Evolutionary conservation across 2,888 invertebrate genomes (phyloP).

Genomic region (Theodoxus fluviatilis): DNA sequence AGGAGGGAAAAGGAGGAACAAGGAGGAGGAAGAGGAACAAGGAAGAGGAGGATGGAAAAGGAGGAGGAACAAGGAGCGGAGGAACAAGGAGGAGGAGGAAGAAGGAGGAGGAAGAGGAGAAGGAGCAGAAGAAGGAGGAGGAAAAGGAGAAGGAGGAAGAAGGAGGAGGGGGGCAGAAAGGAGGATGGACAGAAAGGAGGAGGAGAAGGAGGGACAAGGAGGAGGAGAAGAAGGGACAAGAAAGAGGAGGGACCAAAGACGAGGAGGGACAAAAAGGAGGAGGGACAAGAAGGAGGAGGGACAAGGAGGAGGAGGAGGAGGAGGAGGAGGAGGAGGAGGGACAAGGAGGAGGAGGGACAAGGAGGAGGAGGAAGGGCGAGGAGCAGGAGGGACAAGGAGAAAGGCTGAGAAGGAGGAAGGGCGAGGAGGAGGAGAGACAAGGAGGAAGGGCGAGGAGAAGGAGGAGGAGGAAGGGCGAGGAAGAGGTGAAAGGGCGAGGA

Average conservation of each 20-base stretch:
- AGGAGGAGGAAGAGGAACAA: background rate
- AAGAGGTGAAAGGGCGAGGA: background rate
- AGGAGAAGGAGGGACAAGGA: background rate
- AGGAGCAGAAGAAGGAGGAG: background rate
- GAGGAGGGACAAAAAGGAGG: slow-evolving; percentile 2
- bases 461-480: too few relatives aligned
- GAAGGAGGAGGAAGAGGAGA: background rate
- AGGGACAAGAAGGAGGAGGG: slow-evolving; percentile 17
- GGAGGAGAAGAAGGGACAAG: background rate
- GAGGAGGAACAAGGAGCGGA: background rate
- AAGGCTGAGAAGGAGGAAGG: background rate
- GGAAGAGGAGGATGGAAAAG: background rate
- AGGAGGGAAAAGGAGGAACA: background rate
- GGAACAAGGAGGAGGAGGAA: background rate
- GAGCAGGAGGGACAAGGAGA: background rate
- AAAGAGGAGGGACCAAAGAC: background rate
- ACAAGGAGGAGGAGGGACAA: slow-evolving; percentile 17
- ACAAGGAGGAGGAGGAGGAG: background rate
- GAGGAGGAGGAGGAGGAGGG: background rate
- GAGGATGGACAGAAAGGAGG: background rate
- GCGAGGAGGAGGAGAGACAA: slow-evolving; percentile 12
- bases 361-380: too few relatives aligned
- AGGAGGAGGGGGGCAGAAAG: background rate
- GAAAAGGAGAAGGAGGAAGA: background rate
- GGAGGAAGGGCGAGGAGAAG: background rate